Percentiles rank a stretch among this genome's conserved stretches.
phyloP scores from a whole-genome alignment of 1,140 invertebrate species.

The Saccostrea echinata region DNA sequence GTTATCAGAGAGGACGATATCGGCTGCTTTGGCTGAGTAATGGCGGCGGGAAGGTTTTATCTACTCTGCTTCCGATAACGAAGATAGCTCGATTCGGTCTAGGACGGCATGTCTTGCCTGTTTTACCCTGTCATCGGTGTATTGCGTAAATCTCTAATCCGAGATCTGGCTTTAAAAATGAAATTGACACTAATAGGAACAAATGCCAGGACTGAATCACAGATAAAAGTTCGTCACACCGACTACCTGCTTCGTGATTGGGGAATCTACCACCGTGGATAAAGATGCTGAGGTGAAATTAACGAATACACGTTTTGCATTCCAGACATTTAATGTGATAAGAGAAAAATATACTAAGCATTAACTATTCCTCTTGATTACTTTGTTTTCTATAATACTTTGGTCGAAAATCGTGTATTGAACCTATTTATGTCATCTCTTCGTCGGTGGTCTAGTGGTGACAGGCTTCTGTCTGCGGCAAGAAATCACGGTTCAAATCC shows the following conservation, averaged over 20 bases:
- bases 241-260: conserved; percentile 23
- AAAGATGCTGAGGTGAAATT: conserved; percentile 21
- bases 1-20: conserved; percentile 26
- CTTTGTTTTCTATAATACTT: neutral
- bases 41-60: conserved; percentile 35
- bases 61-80: neutral
- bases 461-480: neutral
- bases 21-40: conserved; percentile 22
- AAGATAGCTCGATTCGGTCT: conserved; percentile 26
- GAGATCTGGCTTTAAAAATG: conserved; percentile 22
- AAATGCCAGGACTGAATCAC: conserved; percentile 13
- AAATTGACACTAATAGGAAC: conserved; percentile 39
- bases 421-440: neutral
- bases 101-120: conserved; percentile 13
- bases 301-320: conserved; percentile 14
- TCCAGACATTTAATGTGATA: conserved; percentile 8
- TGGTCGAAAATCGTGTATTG: neutral
- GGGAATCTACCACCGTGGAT: neutral
- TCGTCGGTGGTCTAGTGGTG: neutral
- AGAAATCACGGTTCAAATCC: neutral
- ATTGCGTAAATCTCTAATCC: conserved; percentile 37
- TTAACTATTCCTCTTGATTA: neutral
- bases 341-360: neutral
- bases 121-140: conserved; percentile 33
- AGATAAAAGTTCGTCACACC: conserved; percentile 34